Percentiles rank a stretch among this genome's conserved stretches.
Evolutionary conservation across 2,113 vertebrate species (phyloP).

Genomic region (Corynorhinus townsendii): DNA sequence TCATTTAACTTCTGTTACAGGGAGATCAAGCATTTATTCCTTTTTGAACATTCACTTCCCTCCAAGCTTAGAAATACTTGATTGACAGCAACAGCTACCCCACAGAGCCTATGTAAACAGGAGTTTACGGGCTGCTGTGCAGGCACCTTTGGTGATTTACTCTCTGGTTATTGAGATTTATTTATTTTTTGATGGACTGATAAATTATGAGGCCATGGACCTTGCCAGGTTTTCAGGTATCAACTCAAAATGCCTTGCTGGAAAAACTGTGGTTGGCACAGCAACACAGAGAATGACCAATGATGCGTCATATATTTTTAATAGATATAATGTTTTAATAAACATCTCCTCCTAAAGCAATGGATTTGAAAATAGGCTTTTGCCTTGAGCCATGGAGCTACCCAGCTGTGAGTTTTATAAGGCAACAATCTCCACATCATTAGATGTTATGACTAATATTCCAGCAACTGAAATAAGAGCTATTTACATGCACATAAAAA

Average conservation of each 20-base stretch:
- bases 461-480: slow-evolving; percentile 67
- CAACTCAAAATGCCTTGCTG: slow-evolving; percentile 76
- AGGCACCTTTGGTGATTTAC: slow-evolving; percentile 67
- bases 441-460: slow-evolving; percentile 82
- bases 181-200: slow-evolving; percentile 71
- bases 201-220: slow-evolving; percentile 69
- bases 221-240: slow-evolving; percentile 79
- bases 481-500: slow-evolving; percentile 73
- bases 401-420: slow-evolving; percentile 88
- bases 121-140: slow-evolving; percentile 54
- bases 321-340: slow-evolving; percentile 87
- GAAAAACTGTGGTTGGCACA: slow-evolving; percentile 79
- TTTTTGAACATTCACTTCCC: slow-evolving; percentile 55
- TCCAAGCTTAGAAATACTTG: slow-evolving; percentile 49
- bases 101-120: slow-evolving; percentile 46
- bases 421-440: slow-evolving; percentile 84
- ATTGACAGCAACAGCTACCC: slow-evolving; percentile 58
- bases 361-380: slow-evolving; percentile 82
- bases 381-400: slow-evolving; percentile 87
- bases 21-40: slow-evolving; percentile 70
- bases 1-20: slow-evolving; percentile 73
- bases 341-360: slow-evolving; percentile 82
- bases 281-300: slow-evolving; percentile 84
- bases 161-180: slow-evolving; percentile 72
- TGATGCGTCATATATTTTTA: slow-evolving; percentile 86